Conservation (phyloP, 2,113 vertebrate species). For the Neolamprologus ventralis region DNA sequence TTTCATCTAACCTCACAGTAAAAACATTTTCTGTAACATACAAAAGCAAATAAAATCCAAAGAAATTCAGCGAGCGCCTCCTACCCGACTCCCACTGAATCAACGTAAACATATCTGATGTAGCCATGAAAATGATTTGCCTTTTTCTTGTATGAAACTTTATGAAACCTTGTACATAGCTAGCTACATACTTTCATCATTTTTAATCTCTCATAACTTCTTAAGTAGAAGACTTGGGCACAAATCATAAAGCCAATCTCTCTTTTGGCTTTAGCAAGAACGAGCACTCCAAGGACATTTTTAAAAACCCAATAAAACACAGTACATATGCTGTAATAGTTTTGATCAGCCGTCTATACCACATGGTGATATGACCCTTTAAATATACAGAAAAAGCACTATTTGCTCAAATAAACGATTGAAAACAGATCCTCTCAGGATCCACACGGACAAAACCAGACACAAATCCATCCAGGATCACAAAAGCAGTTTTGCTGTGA, state of each 20-base stretch:
- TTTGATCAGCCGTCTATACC: not conserved
- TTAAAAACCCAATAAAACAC: not conserved
- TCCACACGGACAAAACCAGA: not conserved
- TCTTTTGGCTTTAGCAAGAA: not conserved
- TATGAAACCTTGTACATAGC: not conserved
- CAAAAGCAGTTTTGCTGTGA: not conserved
- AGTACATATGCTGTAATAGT: not conserved
- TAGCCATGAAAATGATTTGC: not conserved
- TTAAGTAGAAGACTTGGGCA: not conserved
- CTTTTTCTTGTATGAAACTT: not conserved
- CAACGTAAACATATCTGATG: not conserved
- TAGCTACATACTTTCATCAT: not conserved
- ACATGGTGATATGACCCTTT: not conserved
- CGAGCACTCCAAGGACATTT: not conserved
- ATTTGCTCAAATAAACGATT: not conserved
- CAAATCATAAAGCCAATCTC: not conserved
- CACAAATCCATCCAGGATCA: not conserved
- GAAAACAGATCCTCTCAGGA: not conserved
- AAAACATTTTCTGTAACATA: rapidly evolving
- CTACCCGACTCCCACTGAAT: not conserved
- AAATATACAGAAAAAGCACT: not conserved
- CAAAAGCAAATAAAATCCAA: not conserved
- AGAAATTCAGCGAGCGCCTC: not conserved
- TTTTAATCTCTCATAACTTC: not conserved
- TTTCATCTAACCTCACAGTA: not conserved